These are phyloP conservation scores for Petrophora chlorosata DNA, from an alignment of 2,888 invertebrate genomes.

Conservation along the genomic window DNA sequence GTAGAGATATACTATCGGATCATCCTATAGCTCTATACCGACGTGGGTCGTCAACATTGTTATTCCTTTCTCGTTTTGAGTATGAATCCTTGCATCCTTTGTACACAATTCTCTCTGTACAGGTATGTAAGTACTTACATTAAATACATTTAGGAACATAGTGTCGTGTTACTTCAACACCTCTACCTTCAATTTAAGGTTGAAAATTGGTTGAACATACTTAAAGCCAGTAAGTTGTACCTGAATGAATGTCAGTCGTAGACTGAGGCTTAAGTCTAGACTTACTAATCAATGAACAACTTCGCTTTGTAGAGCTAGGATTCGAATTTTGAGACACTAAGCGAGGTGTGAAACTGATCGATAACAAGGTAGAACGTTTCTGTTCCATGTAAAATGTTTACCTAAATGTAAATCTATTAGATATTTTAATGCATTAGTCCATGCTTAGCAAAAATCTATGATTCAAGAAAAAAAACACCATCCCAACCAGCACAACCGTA, in stretches of 20 bases:
- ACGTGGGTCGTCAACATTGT: slow-evolving; percentile 29
- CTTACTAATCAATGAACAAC: slow-evolving; percentile 16
- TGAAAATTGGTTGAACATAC: slow-evolving; percentile 1
- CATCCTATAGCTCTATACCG: slow-evolving; percentile 27
- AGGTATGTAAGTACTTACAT: background rate
- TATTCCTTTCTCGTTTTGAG: slow-evolving; percentile 31
- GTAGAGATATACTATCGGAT: slow-evolving; percentile 23
- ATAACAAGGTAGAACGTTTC: background rate
- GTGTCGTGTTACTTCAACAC: background rate
- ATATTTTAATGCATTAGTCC: too few species aligned
- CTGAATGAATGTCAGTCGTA: slow-evolving; percentile 1
- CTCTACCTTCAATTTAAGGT: too few species aligned
- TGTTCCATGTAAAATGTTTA: too few species aligned
- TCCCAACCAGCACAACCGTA: too few species aligned
- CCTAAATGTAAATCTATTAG: too few species aligned
- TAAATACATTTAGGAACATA: slow-evolving; percentile 14
- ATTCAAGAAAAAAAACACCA: too few species aligned
- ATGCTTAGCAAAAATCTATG: too few species aligned
- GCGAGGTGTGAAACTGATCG: background rate
- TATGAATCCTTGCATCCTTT: slow-evolving; percentile 36
- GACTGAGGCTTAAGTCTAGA: slow-evolving; percentile 14
- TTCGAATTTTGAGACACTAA: background rate
- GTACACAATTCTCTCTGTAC: slow-evolving; percentile 28
- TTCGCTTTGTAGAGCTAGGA: background rate
- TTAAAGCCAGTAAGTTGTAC: too few species aligned